Evolutionary conservation across 2,797 vertebrate genomes (phyloP).

Genomic region (Parauchenoglanis ngamensis): DNA sequence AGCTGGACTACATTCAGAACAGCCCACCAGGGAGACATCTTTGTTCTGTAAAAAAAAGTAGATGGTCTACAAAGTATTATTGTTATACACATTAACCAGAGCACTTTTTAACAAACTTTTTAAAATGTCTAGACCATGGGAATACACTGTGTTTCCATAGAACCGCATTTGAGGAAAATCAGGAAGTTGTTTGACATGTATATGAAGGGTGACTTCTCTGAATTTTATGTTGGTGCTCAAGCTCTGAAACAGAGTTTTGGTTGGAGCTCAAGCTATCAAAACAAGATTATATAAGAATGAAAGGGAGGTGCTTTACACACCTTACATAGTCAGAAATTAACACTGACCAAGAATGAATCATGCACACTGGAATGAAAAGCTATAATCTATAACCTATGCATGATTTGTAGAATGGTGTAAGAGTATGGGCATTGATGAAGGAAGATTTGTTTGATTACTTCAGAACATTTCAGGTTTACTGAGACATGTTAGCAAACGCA

Average conservation of each 20-base stretch:
- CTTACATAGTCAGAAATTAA: background rate
- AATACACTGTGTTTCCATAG: background rate
- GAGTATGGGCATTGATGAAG: background rate
- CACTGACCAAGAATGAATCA: background rate
- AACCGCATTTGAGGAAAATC: background rate
- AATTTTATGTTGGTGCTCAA: background rate
- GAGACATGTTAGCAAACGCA: background rate
- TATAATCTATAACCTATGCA: background rate
- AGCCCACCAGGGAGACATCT: background rate
- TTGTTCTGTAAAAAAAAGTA: background rate
- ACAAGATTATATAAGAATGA: background rate
- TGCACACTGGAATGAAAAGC: background rate
- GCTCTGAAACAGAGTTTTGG: background rate
- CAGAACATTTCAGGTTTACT: background rate
- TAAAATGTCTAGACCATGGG: background rate
- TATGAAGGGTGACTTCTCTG: background rate
- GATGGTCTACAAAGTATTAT: background rate
- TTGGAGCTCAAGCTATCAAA: background rate
- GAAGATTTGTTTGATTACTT: background rate
- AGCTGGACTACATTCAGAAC: background rate
- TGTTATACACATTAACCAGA: background rate
- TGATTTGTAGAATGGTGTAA: background rate
- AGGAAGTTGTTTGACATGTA: background rate
- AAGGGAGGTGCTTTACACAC: background rate
- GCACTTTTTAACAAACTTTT: background rate